Evolutionary conservation across 1,140 invertebrate species (phyloP), one percentile per base, ranked within the genome.

Genomic region (Caerostris extrusa): DNA sequence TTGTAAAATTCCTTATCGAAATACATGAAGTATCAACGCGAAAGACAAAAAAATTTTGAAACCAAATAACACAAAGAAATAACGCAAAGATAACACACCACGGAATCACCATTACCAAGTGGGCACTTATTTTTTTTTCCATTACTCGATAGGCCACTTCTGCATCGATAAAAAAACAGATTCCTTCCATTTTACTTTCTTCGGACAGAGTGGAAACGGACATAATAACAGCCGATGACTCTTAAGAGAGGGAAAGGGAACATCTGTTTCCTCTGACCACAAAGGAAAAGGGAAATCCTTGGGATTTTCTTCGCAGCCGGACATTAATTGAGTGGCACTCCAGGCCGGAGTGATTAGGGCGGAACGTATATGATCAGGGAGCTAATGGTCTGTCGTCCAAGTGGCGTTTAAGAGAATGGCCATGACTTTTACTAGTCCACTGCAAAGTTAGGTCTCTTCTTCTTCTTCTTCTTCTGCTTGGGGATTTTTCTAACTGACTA

Each of bases 301-400:
- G 82, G 56, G 56, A 58, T 56, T 56, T 57, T 83, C 82, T 83
- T 56, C 71, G 34, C 6, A 34, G 14, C 6, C 5, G 7, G 82
- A 83, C 82, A 83, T 56, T 83, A 55, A 83, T 83, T 83, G 82
- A 83, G 82, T 19, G 82, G 7, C n/a, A 83, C n/a, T 34, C 53
- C 53, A 58, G 82, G n/a, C 82, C 19, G 56, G 57, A 57, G 82
- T 83, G 82, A 83, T 83, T 83, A 83, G 82, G 55, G 56, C 14
- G 82, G 55, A 83, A 83, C 82, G 57, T 12, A 83, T n/a, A 58
- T 56, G 82, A 83, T 83, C 82, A 56, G 55, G 82, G 55, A 83
- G 82, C 82, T 83, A 83, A 83, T 83, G 82, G 82, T 83, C 56
- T 58, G 82, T 83, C 6, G 34, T 83, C 56, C 71, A 77, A 77